Evolutionary conservation across 2,113 vertebrate species (phyloP).

Genomic region (Cyanocitta stelleri): DNA sequence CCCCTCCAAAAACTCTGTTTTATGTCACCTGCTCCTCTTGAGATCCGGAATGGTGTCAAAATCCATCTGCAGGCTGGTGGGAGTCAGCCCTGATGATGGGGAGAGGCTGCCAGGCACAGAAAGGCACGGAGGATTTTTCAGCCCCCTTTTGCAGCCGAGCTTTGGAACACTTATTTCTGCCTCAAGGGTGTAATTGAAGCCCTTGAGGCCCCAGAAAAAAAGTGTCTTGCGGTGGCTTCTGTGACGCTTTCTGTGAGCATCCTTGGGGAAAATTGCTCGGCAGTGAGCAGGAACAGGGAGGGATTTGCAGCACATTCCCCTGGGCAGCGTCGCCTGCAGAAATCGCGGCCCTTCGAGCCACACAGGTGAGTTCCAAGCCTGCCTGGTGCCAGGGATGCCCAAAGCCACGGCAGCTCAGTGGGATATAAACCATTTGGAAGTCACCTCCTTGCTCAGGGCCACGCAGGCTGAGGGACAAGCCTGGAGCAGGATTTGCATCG

Average conservation of each 20-base stretch:
- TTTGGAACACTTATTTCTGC: not conserved
- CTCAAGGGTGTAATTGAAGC: not conserved
- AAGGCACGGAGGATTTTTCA: not conserved
- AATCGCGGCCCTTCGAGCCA: rapidly evolving
- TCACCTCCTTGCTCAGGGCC: not conserved
- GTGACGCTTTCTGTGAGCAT: not conserved
- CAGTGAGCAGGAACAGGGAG: rapidly evolving
- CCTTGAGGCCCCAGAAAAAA: not conserved
- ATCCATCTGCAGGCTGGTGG: not conserved
- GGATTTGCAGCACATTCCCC: not conserved
- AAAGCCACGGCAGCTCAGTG: rapidly evolving
- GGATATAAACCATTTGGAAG: rapidly evolving
- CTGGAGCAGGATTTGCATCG: not conserved
- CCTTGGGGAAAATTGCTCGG: not conserved
- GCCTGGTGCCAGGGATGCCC: not conserved
- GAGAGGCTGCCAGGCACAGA: not conserved
- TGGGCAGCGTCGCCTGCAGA: rapidly evolving
- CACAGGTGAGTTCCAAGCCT: rapidly evolving
- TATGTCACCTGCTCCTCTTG: not conserved
- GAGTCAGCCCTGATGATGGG: not conserved
- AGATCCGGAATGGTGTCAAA: not conserved
- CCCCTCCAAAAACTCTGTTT: not conserved
- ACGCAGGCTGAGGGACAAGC: rapidly evolving
- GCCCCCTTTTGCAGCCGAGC: not conserved
- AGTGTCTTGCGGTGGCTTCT: not conserved